A percentile compares a stretch with the other conserved stretches of the same genome.
Conservation (phyloP, 53 echinoderm and acorn worm species). For the Crossaster papposus region DNA sequence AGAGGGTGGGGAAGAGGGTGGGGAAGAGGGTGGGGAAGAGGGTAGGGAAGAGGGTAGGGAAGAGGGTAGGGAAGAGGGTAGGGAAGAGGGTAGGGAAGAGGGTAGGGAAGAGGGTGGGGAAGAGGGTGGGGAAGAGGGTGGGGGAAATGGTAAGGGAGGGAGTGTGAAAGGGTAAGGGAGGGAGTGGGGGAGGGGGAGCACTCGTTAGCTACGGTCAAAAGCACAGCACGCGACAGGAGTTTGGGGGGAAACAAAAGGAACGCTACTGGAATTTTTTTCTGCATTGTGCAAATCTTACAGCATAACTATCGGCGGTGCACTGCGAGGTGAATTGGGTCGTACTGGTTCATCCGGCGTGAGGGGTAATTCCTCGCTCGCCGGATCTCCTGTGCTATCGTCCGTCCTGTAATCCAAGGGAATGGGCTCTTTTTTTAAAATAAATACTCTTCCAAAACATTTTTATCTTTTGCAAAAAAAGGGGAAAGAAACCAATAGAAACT, state of each 20-base stretch:
- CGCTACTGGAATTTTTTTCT: not conserved
- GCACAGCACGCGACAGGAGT: conserved; percentile 49
- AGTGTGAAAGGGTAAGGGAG: not conserved
- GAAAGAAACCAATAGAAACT: not conserved
- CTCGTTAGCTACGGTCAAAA: conserved; percentile 41
- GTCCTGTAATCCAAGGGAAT: conserved; percentile 48
- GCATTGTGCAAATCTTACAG: conserved; percentile 35
- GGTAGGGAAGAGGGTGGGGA: not conserved
- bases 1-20: not conserved
- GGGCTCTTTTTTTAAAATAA: conserved; percentile 13
- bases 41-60: not conserved
- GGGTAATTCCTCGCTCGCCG: not conserved
- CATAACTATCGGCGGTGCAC: conserved; percentile 55
- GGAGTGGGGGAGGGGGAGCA: not conserved
- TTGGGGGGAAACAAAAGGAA: not conserved
- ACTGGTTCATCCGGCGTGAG: conserved; percentile 27
- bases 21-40: not conserved
- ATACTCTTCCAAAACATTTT: not conserved
- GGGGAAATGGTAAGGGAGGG: not conserved
- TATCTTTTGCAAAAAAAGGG: too few relatives aligned
- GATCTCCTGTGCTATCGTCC: not conserved
- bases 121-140: not conserved
- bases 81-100: not conserved
- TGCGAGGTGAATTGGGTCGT: conserved; percentile 14
- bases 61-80: not conserved